Conservation (phyloP, 2,113 vertebrate genomes). For the Pholis gunnellus region DNA sequence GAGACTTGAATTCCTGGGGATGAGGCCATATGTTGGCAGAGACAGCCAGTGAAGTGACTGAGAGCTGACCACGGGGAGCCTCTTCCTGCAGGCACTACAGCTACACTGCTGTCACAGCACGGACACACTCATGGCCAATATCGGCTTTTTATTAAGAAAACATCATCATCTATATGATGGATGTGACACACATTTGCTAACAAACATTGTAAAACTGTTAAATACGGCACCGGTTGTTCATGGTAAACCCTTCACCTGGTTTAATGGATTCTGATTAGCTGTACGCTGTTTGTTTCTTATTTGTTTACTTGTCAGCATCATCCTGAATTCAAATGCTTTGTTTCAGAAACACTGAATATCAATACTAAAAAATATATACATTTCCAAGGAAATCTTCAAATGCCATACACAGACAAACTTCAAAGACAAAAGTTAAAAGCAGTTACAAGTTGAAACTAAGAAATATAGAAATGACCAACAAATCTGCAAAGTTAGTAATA, state of each 20-base stretch:
- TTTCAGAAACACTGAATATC: neutral
- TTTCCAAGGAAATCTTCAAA: neutral
- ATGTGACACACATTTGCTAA: neutral
- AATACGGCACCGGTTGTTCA: neutral
- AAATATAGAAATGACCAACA: too few relatives aligned
- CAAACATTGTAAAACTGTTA: neutral
- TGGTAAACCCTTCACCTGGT: neutral
- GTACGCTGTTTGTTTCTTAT: neutral
- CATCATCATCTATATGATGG: neutral
- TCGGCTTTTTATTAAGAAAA: slow-evolving; percentile 21
- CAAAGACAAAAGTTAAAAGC: too few relatives aligned
- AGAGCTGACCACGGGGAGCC: slow-evolving; percentile 39
- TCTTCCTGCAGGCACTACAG: slow-evolving; percentile 52
- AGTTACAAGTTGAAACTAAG: too few relatives aligned
- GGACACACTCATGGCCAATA: slow-evolving; percentile 14
- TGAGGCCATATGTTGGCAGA: slow-evolving; percentile 56
- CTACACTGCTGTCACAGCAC: slow-evolving; percentile 30
- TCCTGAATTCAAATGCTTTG: neutral
- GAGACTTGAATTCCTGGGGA: slow-evolving; percentile 2
- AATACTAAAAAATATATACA: neutral
- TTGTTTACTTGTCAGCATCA: neutral
- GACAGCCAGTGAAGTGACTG: slow-evolving; percentile 46
- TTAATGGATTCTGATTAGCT: neutral
- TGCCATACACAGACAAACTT: too few relatives aligned
- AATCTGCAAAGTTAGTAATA: too few relatives aligned